Evolutionary conservation across 2,888 invertebrate genomes (phyloP), one percentile per base, ranked within the genome.

Genomic region (Eurois occulta): DNA sequence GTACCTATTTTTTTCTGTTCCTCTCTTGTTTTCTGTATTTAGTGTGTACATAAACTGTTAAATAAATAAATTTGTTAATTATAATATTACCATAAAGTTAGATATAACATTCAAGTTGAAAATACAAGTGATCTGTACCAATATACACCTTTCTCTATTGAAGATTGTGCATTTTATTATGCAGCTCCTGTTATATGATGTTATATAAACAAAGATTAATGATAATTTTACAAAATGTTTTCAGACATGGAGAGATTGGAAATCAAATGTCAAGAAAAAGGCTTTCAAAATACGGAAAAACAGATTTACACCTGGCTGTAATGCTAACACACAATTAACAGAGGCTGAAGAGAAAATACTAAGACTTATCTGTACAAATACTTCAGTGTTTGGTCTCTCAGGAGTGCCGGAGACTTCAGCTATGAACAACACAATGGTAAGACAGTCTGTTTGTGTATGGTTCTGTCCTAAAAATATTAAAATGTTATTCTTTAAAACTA

Each of bases 241-340:
- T 69, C 80, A 94, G 94, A 94, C 94, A 38, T 94, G 94, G 94
- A 90, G 94, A 75, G 94, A 94, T 79, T 94, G 94, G 94, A 94
- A 94, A 89, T 94, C 94, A 52, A 94, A 94, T 92, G 94, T 94
- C 0, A 94, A 92, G 87, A 94, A 94, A 89, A 94, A 94, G 81
- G 94, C 94, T 7, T 94, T 94, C 72, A 94, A 93, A 89, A 94
- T 94, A 79, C 88, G 94, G 4, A 94, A 94, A 79, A 94, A 92
- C 70, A 90, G 92, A 41, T 94, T 94, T 64, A 93, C 94, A 58
- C 92, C 94, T 3, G 94, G 94, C 6, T 91, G 91, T 82, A 93
- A 91, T 81, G 80, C 89, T 48, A 94, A 90, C 69, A 89, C 80
- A 46, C 94, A 94, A 77, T 87, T 94, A n/a, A 93, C 94, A 74